Evolutionary conservation across 2,113 vertebrate species (phyloP).

Genomic region (Python bivittatus): DNA sequence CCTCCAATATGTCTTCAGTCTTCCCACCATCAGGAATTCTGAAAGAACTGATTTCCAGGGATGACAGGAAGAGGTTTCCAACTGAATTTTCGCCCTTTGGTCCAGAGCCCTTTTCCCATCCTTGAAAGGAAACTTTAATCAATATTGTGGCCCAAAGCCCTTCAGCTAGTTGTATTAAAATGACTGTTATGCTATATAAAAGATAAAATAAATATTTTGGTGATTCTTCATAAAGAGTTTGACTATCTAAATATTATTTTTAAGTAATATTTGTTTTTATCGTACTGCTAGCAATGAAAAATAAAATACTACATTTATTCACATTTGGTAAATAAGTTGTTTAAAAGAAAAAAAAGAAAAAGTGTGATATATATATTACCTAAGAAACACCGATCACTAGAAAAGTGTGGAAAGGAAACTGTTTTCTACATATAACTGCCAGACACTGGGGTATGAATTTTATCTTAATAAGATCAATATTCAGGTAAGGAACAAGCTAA

Average conservation of each 20-base stretch:
- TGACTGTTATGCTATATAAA: background rate
- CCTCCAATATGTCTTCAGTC: too few species aligned
- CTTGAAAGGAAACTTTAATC: background rate
- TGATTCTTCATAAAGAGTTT: background rate
- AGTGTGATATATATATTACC: background rate
- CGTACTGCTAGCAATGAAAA: background rate
- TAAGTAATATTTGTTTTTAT: background rate
- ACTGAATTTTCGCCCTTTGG: background rate
- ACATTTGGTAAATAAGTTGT: background rate
- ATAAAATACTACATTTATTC: background rate
- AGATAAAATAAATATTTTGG: background rate
- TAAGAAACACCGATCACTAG: background rate
- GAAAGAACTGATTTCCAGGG: background rate
- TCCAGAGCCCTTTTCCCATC: background rate
- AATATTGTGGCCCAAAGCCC: background rate
- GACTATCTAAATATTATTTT: background rate
- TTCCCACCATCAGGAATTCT: too few species aligned
- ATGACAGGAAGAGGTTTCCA: background rate
- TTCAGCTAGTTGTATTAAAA: background rate
- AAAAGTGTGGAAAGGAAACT: background rate
- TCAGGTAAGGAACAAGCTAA: background rate
- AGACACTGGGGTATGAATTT: background rate
- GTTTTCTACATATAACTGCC: background rate
- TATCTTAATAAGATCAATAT: background rate
- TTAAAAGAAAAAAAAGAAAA: background rate